Evolutionary conservation across 2,113 vertebrate species (phyloP), one percentile per base, ranked within the genome.

Genomic region (Callionymus lyra): DNA sequence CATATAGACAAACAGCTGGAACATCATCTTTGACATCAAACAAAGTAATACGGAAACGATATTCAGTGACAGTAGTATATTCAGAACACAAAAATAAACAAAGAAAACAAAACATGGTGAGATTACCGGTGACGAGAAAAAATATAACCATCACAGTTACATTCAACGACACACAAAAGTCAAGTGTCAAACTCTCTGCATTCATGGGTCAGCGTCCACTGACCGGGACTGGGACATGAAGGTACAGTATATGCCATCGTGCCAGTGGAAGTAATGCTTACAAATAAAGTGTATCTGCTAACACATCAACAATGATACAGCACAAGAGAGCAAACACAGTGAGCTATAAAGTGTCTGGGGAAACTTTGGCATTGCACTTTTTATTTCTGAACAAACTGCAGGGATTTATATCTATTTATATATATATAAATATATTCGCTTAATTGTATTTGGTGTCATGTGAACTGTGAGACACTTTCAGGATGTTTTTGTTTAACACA

Each of bases 1-100:
- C 55, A 79, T 80, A 85, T 84, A 85, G 85, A 87, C 84, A 85
- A 74, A 84, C 77, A 85, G 58, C 63, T 82, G 57, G 38, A 76
- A 79, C 68, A 77, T 63, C 58, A 82, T 63, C 82, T 82, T 74
- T 54, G 72, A 76, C 66, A 76, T 72, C 72, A 54, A 81, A 59
- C 79, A 80, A 65, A 76, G 75, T 80, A 82, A 79, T 79, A 79
- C 79, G 77, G 71, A 72, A 79, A 79, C 63, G 57, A 77, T 79
- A 83, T 65, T 85, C 76, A 81, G 79, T 85, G 81, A 82, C 85
- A 87, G 85, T 86, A 87, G 84, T 87, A 83, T 80, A 84, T 63
- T 79, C 65, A 56, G 59, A 62, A 70, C 71, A 74, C 66, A 74
- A 59, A 41, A 49, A 51, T 56, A 15, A 9, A 27, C 19, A 9